These are phyloP conservation scores for Eumerus sabulonum DNA, from an alignment of 2,888 invertebrate species.

Conservation along the genomic window DNA sequence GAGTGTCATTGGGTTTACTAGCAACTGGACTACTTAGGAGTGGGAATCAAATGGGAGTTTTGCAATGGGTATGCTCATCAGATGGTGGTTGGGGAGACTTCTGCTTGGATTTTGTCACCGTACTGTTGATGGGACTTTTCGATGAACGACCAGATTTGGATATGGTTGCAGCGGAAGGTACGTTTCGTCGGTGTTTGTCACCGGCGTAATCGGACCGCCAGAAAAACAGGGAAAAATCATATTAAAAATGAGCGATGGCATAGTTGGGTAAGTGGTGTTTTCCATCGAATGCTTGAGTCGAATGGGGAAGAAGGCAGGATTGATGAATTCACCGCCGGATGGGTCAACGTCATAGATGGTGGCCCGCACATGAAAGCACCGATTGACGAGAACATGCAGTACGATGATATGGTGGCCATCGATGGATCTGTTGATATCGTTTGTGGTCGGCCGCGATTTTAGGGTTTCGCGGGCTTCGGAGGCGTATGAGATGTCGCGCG, in stretches of 20 bases:
- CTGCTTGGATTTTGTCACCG: constrained; percentile 32
- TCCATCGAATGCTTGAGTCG: constrained; percentile 37
- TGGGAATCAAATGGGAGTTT: constrained; percentile 34
- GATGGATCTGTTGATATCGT: constrained; percentile 24
- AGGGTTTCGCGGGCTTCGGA: constrained; percentile 10
- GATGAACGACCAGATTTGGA: constrained; percentile 36
- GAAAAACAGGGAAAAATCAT: constrained; percentile 51
- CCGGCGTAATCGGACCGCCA: constrained; percentile 54
- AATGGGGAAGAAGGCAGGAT: constrained; percentile 44
- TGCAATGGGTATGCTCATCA: constrained; percentile 52
- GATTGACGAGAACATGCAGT: constrained; percentile 27
- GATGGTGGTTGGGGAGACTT: constrained; percentile 31
- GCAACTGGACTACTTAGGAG: constrained; percentile 45
- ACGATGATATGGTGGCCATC: constrained; percentile 4
- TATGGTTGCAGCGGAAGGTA: constrained; percentile 22
- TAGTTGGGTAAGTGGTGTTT: constrained; percentile 24
- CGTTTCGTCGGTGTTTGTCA: constrained; percentile 30
- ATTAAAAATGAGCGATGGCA: constrained; percentile 39
- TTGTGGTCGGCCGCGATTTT: constrained; percentile 26
- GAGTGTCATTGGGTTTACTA: not conserved
- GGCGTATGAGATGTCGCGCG: not conserved
- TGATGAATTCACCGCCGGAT: constrained; percentile 44
- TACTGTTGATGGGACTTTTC: constrained; percentile 55
- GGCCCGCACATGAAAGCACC: constrained; percentile 30
- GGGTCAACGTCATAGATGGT: constrained; percentile 48